Conservation (phyloP, 2,113 vertebrate species). For the Lagopus leucura region DNA sequence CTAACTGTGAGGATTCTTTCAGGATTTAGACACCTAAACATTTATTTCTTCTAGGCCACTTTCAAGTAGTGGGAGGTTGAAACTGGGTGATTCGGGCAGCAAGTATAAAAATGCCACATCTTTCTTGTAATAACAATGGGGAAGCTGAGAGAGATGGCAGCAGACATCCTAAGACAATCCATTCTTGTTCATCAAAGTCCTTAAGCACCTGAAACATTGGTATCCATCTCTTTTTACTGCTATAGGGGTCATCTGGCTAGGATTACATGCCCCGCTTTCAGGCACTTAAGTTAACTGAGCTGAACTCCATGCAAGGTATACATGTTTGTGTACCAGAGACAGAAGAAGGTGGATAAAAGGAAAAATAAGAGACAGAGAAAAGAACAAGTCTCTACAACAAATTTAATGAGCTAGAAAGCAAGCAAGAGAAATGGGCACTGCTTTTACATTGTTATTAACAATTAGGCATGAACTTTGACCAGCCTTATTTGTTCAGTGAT, state of each 20-base stretch:
- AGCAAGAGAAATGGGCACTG: neutral
- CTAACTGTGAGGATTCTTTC: neutral
- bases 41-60: neutral
- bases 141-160: neutral
- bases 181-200: neutral
- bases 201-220: neutral
- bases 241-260: neutral
- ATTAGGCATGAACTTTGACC: neutral
- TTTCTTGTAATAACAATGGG: neutral
- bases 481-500: neutral
- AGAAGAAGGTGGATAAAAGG: neutral
- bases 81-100: neutral
- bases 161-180: neutral
- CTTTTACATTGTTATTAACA: neutral
- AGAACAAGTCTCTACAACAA: neutral
- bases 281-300: neutral
- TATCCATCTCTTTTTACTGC: neutral
- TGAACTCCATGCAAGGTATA: neutral
- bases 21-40: neutral
- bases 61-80: neutral
- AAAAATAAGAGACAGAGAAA: neutral
- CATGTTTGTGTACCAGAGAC: neutral
- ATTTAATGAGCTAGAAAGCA: neutral
- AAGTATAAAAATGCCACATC: neutral
- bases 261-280: neutral